A percentile compares a stretch with the other conserved stretches of the same genome.
Evolutionary conservation across 2,113 vertebrate genomes (phyloP).

Genomic region (Megaceryle maxima): DNA sequence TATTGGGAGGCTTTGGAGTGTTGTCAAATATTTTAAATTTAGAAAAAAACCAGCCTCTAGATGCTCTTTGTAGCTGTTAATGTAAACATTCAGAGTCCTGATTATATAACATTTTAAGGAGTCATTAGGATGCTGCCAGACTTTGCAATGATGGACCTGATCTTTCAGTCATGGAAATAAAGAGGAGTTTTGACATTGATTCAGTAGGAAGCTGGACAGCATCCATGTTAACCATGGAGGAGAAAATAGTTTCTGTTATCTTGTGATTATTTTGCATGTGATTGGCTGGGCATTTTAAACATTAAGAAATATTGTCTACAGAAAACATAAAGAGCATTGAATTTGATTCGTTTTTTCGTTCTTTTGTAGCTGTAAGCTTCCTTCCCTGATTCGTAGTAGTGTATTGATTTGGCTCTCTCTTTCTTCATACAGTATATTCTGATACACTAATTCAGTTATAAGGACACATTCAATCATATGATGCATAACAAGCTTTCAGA

Average conservation of each 20-base stretch:
- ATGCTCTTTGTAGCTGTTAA: background rate
- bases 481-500: background rate
- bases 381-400: background rate
- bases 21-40: background rate
- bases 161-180: background rate
- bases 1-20: background rate
- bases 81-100: background rate
- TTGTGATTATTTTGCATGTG: background rate
- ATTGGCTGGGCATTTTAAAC: background rate
- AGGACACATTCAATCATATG: background rate
- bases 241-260: background rate
- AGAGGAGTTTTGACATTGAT: background rate
- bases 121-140: background rate
- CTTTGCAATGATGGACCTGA: background rate
- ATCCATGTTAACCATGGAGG: background rate
- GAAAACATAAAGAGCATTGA: background rate
- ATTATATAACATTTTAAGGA: background rate
- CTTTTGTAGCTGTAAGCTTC: background rate
- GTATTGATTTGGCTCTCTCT: background rate
- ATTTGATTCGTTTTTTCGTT: background rate
- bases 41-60: background rate
- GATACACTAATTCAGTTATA: background rate
- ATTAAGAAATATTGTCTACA: background rate
- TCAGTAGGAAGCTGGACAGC: background rate
- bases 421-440: background rate